Evolutionary conservation across 2,113 vertebrate genomes (phyloP).

Genomic region (Erinaceus europaeus): DNA sequence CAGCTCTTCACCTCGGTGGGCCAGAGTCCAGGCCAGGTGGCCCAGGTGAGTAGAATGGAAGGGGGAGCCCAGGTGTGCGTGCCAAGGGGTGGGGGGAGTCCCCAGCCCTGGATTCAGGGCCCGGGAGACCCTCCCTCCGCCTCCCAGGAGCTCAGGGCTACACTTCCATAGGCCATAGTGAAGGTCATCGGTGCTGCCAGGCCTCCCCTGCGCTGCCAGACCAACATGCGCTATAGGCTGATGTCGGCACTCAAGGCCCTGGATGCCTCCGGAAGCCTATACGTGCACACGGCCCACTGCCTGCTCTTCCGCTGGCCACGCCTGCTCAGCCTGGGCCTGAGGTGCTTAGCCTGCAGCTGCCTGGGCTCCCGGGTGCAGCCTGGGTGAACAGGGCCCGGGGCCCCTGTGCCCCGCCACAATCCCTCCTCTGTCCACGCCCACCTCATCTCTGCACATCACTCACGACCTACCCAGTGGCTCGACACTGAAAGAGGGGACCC

Average conservation of each 20-base stretch:
- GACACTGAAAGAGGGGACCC: too few species aligned
- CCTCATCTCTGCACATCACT: too few species aligned
- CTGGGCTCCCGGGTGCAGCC: constrained; percentile 84
- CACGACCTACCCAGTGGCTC: too few species aligned
- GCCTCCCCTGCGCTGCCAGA: constrained; percentile 86
- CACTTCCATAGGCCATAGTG: constrained; percentile 80
- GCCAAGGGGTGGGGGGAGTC: neutral
- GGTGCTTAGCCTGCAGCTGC: constrained; percentile 89
- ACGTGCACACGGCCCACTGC: constrained; percentile 79
- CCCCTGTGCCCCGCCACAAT: neutral
- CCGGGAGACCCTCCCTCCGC: too few species aligned
- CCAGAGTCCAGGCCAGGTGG: constrained; percentile 84
- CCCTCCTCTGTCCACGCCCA: too few species aligned
- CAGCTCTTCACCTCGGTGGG: constrained; percentile 83
- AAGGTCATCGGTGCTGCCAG: constrained; percentile 79
- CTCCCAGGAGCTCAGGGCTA: neutral
- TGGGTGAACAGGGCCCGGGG: constrained; percentile 69
- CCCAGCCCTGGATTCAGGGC: accelerated
- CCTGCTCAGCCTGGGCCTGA: constrained; percentile 79
- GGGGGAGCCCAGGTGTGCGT: neutral
- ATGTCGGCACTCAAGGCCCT: constrained; percentile 83
- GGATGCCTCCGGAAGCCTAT: constrained; percentile 82
- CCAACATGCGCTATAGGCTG: constrained; percentile 83
- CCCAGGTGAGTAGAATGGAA: constrained; percentile 75
- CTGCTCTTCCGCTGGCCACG: constrained; percentile 82